Conservation (phyloP, 2,797 vertebrate genomes). For the Pempheris klunzingeri region DNA sequence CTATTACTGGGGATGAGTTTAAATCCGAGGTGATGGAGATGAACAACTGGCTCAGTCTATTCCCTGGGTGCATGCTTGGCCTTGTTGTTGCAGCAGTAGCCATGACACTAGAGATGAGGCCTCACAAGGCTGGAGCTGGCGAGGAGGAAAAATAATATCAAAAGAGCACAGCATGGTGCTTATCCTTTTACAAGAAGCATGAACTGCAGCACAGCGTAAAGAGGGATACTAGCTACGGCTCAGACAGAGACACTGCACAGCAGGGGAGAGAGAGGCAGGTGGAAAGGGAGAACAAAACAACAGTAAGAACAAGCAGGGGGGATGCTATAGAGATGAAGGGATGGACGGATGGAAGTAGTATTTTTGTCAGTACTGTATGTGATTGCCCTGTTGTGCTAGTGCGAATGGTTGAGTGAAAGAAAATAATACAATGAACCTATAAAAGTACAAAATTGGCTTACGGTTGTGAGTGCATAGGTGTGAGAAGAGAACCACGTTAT, state of each 20-base stretch:
- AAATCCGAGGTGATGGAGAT: constrained; percentile 72
- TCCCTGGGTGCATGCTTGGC: constrained; percentile 67
- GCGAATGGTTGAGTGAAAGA: constrained; percentile 46
- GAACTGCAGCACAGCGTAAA: constrained; percentile 74
- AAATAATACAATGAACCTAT: constrained; percentile 27
- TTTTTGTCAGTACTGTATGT: constrained; percentile 58
- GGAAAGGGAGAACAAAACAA: constrained; percentile 67
- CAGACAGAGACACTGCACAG: constrained; percentile 69
- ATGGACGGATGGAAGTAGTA: constrained; percentile 59
- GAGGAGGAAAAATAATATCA: constrained; percentile 81
- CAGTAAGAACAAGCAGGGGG: constrained; percentile 60
- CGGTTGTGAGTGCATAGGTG: constrained; percentile 9
- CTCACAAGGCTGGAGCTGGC: constrained; percentile 71
- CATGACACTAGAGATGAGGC: constrained; percentile 75
- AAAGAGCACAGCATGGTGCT: constrained; percentile 79
- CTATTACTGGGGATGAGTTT: constrained; percentile 64
- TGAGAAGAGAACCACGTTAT: constrained; percentile 25
- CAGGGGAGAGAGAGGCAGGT: constrained; percentile 65
- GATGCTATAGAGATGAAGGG: constrained; percentile 53
- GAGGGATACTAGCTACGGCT: constrained; percentile 66
- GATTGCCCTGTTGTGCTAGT: constrained; percentile 64
- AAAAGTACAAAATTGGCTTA: constrained; percentile 29
- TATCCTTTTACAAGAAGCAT: constrained; percentile 80
- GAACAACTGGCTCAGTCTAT: constrained; percentile 69
- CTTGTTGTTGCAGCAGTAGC: constrained; percentile 74